Evolutionary conservation across 2,797 vertebrate genomes (phyloP).

Genomic region (Pteropus rufus): DNA sequence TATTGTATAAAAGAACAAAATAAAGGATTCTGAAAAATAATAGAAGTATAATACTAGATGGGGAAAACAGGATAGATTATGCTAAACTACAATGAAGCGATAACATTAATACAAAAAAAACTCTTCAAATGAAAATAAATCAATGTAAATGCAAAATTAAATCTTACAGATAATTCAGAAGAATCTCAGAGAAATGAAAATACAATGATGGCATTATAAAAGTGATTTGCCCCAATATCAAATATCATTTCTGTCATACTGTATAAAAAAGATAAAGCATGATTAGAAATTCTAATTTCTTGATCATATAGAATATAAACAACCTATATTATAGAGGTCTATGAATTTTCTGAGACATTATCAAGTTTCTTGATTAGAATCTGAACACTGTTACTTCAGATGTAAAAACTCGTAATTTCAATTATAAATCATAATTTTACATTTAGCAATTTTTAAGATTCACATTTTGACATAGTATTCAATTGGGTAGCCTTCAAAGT

Average conservation of each 20-base stretch:
- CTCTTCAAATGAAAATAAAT: conserved; percentile 31
- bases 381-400: conserved; percentile 7
- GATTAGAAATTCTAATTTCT: not conserved
- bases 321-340: not conserved
- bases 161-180: conserved; percentile 15
- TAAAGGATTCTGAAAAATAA: conserved; percentile 5
- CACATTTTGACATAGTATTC: not conserved
- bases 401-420: conserved; percentile 6
- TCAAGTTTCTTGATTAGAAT: conserved; percentile 36
- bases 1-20: conserved; percentile 24
- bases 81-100: not conserved
- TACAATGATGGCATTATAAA: not conserved
- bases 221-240: not conserved
- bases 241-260: not conserved
- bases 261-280: not conserved
- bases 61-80: conserved; percentile 34
- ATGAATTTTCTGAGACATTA: not conserved
- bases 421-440: conserved; percentile 14
- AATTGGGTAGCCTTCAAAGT: not conserved
- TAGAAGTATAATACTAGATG: conserved; percentile 7
- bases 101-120: not conserved
- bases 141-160: not conserved
- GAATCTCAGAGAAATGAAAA: conserved; percentile 13
- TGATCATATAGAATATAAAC: not conserved
- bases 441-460: conserved; percentile 36